These are phyloP conservation scores for Cheirogaleus medius DNA, from an alignment of 2,113 vertebrate genomes.

Conservation along the genomic window DNA sequence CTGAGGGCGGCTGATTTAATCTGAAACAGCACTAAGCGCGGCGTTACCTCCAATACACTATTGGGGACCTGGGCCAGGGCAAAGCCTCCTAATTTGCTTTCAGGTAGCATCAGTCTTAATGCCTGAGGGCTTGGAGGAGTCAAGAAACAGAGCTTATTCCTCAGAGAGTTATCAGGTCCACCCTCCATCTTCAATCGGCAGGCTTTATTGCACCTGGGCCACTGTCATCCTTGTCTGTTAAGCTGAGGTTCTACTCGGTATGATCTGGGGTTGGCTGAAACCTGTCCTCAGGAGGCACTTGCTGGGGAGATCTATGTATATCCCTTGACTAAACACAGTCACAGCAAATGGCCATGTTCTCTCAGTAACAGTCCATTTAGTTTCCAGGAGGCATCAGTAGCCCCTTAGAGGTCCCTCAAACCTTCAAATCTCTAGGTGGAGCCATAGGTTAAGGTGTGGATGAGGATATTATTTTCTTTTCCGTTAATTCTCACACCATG, in stretches of 20 bases:
- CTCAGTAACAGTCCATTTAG: not conserved
- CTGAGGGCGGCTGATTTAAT: slow-evolving; percentile 27
- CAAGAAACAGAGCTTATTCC: not conserved
- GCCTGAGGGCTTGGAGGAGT: not conserved
- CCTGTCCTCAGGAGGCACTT: not conserved
- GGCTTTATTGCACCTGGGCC: not conserved
- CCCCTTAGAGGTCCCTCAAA: not conserved
- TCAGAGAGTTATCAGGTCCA: not conserved
- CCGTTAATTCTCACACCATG: not conserved
- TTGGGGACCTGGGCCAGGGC: not conserved
- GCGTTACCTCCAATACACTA: not conserved
- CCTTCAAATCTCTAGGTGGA: not conserved
- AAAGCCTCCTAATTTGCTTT: not conserved
- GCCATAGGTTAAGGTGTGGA: not conserved
- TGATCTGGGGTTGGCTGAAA: not conserved
- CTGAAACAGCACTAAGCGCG: not conserved
- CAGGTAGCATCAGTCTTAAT: not conserved
- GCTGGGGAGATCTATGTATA: not conserved
- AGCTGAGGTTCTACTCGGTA: not conserved
- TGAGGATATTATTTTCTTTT: not conserved
- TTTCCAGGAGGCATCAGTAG: slow-evolving; percentile 36
- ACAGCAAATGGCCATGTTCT: not conserved
- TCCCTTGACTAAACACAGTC: not conserved
- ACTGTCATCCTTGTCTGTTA: not conserved
- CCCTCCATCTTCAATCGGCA: not conserved